Evolutionary conservation across 2,888 invertebrate species (phyloP).

Genomic region (Catocala fraxini): DNA sequence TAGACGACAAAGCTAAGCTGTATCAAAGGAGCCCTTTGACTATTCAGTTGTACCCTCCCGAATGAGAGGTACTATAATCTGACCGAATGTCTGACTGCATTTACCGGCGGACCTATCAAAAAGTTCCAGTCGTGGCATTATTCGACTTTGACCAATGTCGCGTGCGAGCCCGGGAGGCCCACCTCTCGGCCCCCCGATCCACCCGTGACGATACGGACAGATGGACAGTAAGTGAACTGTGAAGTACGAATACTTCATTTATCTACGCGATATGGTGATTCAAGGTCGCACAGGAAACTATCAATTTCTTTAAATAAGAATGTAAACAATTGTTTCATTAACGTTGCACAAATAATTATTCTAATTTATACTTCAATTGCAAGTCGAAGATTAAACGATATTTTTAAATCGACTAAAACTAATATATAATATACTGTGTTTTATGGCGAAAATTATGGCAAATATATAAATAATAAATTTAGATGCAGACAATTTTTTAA

Average conservation of each 20-base stretch:
- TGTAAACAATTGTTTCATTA: no score
- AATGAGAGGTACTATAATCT: slow-evolving; percentile 64
- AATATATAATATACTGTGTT: no score
- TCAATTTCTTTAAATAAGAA: neutral
- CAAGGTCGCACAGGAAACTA: neutral
- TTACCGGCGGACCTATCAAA: slow-evolving; percentile 63
- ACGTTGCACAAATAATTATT: neutral
- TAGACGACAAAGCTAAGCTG: slow-evolving; percentile 39
- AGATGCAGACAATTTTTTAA: neutral
- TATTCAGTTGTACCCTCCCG: slow-evolving; percentile 65
- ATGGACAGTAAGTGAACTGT: slow-evolving; percentile 50
- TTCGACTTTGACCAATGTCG: slow-evolving; percentile 74
- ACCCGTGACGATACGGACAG: slow-evolving; percentile 32
- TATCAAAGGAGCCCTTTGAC: slow-evolving; percentile 76
- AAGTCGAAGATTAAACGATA: no score
- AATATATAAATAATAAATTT: neutral
- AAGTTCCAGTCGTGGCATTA: slow-evolving; percentile 65
- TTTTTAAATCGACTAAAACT: no score
- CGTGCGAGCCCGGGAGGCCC: slow-evolving; percentile 50
- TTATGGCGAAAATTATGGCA: neutral
- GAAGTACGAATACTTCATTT: slow-evolving; percentile 38
- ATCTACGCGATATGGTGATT: slow-evolving; percentile 29
- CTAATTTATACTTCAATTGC: no score
- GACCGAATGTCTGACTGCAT: slow-evolving; percentile 58
- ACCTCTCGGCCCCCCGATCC: slow-evolving; percentile 17